Evolutionary conservation across 2,888 invertebrate species (phyloP).

Genomic region (Erebia epiphron): DNA sequence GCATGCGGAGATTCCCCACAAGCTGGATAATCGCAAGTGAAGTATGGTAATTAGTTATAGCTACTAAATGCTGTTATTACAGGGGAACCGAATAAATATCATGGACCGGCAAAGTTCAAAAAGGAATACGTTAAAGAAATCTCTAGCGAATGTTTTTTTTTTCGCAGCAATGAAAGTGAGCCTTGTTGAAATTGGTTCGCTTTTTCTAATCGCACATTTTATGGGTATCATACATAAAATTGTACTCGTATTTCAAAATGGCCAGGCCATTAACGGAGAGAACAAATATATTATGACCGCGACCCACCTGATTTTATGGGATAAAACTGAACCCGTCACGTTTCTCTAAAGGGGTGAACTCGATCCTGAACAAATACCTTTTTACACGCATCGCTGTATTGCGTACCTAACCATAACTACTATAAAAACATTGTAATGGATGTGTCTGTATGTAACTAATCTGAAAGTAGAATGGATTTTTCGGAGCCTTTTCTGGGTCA

Average conservation of each 20-base stretch:
- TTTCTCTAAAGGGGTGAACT: slow-evolving; percentile 33
- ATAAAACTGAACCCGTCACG: slow-evolving; percentile 40
- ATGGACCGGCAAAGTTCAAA: not conserved
- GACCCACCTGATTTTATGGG: slow-evolving; percentile 34
- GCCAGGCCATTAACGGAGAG: slow-evolving; percentile 1
- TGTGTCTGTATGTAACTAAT: not conserved
- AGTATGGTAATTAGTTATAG: not conserved
- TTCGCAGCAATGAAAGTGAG: not conserved
- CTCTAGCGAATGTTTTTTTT: not conserved
- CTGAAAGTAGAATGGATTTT: slow-evolving; percentile 6
- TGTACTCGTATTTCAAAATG: slow-evolving; percentile 5
- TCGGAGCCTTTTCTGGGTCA: not conserved
- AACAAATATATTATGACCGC: not conserved
- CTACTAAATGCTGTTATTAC: too few relatives aligned
- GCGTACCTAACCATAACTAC: slow-evolving; percentile 7
- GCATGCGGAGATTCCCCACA: not conserved
- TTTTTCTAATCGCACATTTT: not conserved
- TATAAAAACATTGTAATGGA: slow-evolving; percentile 29
- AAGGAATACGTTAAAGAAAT: not conserved
- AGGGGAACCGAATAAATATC: not conserved
- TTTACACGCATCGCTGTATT: slow-evolving; percentile 39
- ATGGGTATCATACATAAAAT: not conserved
- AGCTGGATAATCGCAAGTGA: not conserved
- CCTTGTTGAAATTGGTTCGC: not conserved
- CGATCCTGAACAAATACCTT: slow-evolving; percentile 42